A percentile compares a stretch with the other conserved stretches of the same genome.
phyloP scores from a whole-genome alignment of 2,888 invertebrate genomes.

The Drosophila subquinaria region DNA sequence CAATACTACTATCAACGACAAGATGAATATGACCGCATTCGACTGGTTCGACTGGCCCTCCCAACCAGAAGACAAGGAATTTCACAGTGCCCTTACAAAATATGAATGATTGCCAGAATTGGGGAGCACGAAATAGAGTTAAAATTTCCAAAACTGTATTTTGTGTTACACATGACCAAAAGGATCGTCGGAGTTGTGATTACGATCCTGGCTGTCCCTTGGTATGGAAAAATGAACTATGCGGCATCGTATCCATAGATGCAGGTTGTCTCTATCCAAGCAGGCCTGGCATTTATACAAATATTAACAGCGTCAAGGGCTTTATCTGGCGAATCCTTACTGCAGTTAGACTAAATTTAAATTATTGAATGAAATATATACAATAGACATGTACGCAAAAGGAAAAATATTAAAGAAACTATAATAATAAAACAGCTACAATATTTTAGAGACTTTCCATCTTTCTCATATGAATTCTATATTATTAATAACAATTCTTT shows the following conservation, averaged over 20 bases:
- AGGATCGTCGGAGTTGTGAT: slow-evolving; percentile 15
- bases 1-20: not conserved
- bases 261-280: slow-evolving; percentile 23
- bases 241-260: slow-evolving; percentile 37
- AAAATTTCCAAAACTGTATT: slow-evolving; percentile 5
- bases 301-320: slow-evolving; percentile 7
- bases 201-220: slow-evolving; percentile 46
- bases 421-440: not conserved
- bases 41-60: slow-evolving; percentile 31
- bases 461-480: too few species aligned
- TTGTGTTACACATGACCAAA: slow-evolving; percentile 20
- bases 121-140: not conserved
- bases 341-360: not conserved
- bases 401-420: not conserved
- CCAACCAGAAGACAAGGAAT: slow-evolving; percentile 2
- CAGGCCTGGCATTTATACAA: slow-evolving; percentile 33
- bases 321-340: not conserved
- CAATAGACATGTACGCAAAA: not conserved
- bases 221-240: slow-evolving; percentile 25
- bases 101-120: not conserved
- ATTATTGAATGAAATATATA: not conserved
- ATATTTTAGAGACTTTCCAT: too few species aligned
- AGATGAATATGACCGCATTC: slow-evolving; percentile 1
- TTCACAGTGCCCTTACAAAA: not conserved
- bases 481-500: not conserved